Percentiles rank a stretch among this genome's conserved stretches.
These are phyloP conservation scores for Pangasianodon gigas DNA, from an alignment of 2,113 vertebrate species.

Conservation along the genomic window DNA sequence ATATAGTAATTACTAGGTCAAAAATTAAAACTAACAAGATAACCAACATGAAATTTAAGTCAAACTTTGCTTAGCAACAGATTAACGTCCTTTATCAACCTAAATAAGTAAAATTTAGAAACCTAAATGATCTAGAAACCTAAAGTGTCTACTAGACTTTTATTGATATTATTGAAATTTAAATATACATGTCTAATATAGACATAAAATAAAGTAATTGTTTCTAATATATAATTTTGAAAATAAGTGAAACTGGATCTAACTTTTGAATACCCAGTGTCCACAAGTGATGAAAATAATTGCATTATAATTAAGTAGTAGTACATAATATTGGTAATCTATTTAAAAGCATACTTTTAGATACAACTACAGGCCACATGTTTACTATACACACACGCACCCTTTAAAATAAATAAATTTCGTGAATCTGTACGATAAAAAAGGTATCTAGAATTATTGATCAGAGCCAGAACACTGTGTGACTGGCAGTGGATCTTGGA, in stretches of 20 bases:
- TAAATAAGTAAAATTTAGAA: background rate
- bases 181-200: background rate
- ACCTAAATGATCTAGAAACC: background rate
- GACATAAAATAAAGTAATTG: background rate
- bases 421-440: background rate
- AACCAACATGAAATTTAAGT: background rate
- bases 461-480: slow-evolving; percentile 28
- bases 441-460: slow-evolving; percentile 37
- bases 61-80: background rate
- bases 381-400: background rate
- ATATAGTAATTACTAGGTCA: background rate
- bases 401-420: background rate
- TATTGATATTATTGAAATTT: background rate
- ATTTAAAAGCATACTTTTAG: background rate
- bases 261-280: background rate
- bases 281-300: background rate
- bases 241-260: background rate
- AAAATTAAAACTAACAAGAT: background rate
- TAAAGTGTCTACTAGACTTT: background rate
- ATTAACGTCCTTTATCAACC: background rate
- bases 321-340: background rate
- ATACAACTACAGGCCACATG: background rate
- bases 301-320: background rate
- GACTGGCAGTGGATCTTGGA: slow-evolving; percentile 47
- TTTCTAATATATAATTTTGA: background rate